Evolutionary conservation across 2,888 invertebrate genomes (phyloP), one percentile per base, ranked within the genome.

Genomic region (Coleophora flavipennella): DNA sequence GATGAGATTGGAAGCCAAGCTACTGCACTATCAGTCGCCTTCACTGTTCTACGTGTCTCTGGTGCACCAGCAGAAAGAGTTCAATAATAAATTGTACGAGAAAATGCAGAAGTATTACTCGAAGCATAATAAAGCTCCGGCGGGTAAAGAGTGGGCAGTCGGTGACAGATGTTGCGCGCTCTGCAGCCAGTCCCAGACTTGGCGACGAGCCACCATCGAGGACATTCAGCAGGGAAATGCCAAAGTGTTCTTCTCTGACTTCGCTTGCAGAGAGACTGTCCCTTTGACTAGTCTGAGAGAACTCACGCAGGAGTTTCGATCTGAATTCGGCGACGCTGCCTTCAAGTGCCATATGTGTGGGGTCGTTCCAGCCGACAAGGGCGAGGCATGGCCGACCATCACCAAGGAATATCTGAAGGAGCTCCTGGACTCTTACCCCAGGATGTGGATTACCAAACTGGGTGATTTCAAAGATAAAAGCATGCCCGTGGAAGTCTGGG

Each of bases 311-410:
- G 65, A 81, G 8, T 90, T 91, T 45, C 57, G 67, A 7, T 61
- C 66, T 0, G 65, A 81, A 8, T 90, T 20, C 3, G 85, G 87
- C 0, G 86, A 88, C 42, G 88, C 88, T 0, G 88, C 89, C 0
- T 76, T 90, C 13, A 87, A 87, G 48, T 91, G 94, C 45, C 90
- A 91, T 59, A 62, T 95, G 36, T 88, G 87, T 1, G 91, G 91
- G 13, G 86, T 95, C 8, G 68, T 78, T 14, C 91, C 94, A 0
- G 91, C 92, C 0, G 90, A 91, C 1, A 90, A 87, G 0, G 89
- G 88, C 1, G 78, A 84, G 0, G 81, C 80, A 14, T 92, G 91
- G 91, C 86, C 88, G 0, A 75, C 78, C 0, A 57, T 88, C 1
- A 87, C 92, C 0, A 87, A 87, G 25, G 88, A 90, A 46, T 87